phyloP scores from a whole-genome alignment of 2,888 invertebrate genomes.

The Gerris lacustris region DNA sequence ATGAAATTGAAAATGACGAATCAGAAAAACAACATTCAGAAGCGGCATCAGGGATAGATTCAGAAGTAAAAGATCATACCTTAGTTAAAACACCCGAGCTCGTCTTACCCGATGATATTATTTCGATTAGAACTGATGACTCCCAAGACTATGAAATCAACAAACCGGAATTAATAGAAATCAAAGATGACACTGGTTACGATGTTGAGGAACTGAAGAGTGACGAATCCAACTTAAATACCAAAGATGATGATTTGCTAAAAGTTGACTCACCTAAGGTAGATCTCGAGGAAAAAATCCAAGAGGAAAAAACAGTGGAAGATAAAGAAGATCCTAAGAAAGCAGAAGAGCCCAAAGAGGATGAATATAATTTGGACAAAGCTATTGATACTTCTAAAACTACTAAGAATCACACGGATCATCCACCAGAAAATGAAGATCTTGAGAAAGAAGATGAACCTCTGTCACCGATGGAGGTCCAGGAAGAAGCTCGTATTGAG shows the following conservation, averaged over 20 bases:
- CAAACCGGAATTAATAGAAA: neutral
- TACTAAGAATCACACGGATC: neutral
- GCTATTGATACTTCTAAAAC: too few species aligned
- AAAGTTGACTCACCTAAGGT: neutral
- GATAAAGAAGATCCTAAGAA: constrained; percentile 12
- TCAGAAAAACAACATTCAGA: neutral
- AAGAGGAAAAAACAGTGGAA: neutral
- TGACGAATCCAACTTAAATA: neutral
- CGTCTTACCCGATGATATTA: neutral
- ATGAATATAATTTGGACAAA: constrained; percentile 17
- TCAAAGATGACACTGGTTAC: neutral
- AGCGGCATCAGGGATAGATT: neutral
- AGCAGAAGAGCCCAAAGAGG: constrained; percentile 22
- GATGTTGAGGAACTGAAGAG: neutral
- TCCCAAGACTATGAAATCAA: neutral
- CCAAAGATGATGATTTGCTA: too few species aligned
- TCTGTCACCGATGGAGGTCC: neutral
- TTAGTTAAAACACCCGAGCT: too few species aligned
- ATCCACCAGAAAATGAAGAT: neutral
- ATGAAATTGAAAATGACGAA: neutral
- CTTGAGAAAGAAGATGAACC: neutral
- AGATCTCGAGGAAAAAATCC: neutral
- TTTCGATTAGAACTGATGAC: neutral
- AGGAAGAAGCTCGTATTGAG: neutral
- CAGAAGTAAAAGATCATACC: neutral